These are phyloP conservation scores for Chromobotia macracanthus DNA, from an alignment of 2,797 vertebrate species.

Conservation along the genomic window DNA sequence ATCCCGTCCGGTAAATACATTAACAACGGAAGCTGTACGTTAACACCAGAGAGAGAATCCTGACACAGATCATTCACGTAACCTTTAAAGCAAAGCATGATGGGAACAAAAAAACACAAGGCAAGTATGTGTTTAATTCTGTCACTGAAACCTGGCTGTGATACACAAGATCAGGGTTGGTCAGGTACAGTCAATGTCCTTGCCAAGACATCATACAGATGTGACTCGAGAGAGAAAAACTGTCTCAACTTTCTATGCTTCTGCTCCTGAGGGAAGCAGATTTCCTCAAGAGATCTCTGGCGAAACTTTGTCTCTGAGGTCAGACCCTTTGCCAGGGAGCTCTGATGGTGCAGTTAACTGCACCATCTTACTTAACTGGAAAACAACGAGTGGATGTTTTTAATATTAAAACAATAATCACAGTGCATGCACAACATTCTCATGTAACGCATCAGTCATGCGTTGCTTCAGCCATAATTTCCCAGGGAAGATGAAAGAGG, in stretches of 20 bases:
- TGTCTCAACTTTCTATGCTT: constrained; percentile 30
- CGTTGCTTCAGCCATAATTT: constrained; percentile 45
- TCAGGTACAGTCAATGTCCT: constrained; percentile 22
- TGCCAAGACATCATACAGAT: constrained; percentile 36
- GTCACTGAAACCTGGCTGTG: constrained; percentile 31
- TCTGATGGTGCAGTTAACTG: constrained; percentile 6
- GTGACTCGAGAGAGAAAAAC: constrained; percentile 27
- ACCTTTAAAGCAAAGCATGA: constrained; percentile 1
- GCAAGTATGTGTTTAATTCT: constrained; percentile 29
- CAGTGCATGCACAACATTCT: constrained; percentile 33
- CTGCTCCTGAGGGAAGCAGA: constrained; percentile 31
- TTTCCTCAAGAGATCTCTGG: constrained; percentile 17
- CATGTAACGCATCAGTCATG: constrained; percentile 32
- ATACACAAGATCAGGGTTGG: constrained; percentile 17
- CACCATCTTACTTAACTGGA: neutral
- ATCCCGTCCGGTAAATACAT: constrained; percentile 37
- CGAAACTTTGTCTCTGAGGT: neutral
- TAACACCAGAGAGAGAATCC: constrained; percentile 31
- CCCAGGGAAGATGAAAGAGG: constrained; percentile 34
- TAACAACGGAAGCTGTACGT: constrained; percentile 21
- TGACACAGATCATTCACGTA: constrained; percentile 2
- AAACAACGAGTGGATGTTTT: neutral
- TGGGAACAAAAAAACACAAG: too few relatives aligned
- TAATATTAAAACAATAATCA: constrained; percentile 36
- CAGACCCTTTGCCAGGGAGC: neutral